phyloP scores from a whole-genome alignment of 2,888 invertebrate species.

The Archips xylosteana region DNA sequence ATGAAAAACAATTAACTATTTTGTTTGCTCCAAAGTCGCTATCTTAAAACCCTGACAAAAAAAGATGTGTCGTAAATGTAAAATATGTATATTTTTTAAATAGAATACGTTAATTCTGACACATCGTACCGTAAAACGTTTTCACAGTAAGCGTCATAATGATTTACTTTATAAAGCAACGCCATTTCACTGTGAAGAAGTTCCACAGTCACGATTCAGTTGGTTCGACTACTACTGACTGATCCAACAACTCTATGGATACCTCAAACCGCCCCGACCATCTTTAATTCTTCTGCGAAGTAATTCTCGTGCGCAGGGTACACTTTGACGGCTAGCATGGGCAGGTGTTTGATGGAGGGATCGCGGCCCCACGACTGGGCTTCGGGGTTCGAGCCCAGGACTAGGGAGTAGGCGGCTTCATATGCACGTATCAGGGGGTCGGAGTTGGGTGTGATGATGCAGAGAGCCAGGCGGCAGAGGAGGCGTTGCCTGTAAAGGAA shows the following conservation, averaged over 20 bases:
- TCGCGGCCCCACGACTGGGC: constrained; percentile 57
- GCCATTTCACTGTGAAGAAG: too few relatives aligned
- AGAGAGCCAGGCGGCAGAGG: constrained; percentile 67
- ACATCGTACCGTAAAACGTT: too few relatives aligned
- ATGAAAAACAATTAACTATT: not conserved
- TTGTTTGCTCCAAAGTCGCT: too few relatives aligned
- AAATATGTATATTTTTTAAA: too few relatives aligned
- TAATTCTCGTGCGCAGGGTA: constrained; percentile 59
- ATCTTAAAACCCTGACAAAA: too few relatives aligned
- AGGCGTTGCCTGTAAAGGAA: constrained; percentile 63
- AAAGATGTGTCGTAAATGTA: too few relatives aligned
- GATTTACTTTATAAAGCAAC: too few relatives aligned
- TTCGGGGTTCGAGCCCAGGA: constrained; percentile 49
- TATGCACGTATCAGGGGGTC: constrained; percentile 52
- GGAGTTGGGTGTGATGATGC: constrained; percentile 54
- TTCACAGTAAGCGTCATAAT: too few relatives aligned
- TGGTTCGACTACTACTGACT: too few relatives aligned
- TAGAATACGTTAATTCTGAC: too few relatives aligned
- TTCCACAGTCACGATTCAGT: too few relatives aligned
- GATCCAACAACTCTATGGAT: not conserved
- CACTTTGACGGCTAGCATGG: constrained; percentile 61
- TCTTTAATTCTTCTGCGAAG: constrained; percentile 48
- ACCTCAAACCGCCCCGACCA: not conserved
- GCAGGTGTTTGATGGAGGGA: constrained; percentile 53
- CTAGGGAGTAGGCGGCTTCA: constrained; percentile 56